Evolutionary conservation across 35 echinoderm and acorn worm genomes (phyloP).

Genomic region (Lytechinus variegatus): DNA sequence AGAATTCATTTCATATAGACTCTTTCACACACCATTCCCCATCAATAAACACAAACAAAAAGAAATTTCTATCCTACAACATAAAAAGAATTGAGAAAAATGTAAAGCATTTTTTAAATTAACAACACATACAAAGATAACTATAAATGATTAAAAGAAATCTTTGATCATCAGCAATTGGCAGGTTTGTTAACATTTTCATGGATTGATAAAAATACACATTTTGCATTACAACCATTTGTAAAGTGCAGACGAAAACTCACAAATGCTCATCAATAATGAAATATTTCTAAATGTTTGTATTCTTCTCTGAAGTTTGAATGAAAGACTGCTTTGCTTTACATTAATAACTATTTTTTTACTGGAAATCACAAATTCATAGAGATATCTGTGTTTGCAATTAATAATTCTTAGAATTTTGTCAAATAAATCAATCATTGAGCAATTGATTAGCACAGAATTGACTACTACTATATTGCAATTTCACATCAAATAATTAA

Average conservation of each 20-base stretch:
- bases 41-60: not conserved
- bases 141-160: not conserved
- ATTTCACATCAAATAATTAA: not conserved
- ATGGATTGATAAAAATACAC: not conserved
- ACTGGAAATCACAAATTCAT: not conserved
- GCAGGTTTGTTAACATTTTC: not conserved
- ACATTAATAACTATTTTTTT: not conserved
- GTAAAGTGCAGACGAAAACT: not conserved
- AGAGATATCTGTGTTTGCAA: not conserved
- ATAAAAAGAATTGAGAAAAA: not conserved
- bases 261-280: not conserved
- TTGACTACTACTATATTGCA: not conserved
- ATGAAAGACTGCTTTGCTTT: conserved; percentile 18
- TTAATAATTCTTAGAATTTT: not conserved
- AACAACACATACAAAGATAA: not conserved
- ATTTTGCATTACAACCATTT: not conserved
- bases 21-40: not conserved
- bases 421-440: not conserved
- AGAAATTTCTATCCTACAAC: not conserved
- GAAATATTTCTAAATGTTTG: not conserved
- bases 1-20: not conserved
- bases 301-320: not conserved
- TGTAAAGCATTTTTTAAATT: not conserved
- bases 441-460: not conserved
- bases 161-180: not conserved